These are phyloP conservation scores for Apteryx mantelli DNA, from an alignment of 2,113 vertebrate genomes.

Conservation along the genomic window DNA sequence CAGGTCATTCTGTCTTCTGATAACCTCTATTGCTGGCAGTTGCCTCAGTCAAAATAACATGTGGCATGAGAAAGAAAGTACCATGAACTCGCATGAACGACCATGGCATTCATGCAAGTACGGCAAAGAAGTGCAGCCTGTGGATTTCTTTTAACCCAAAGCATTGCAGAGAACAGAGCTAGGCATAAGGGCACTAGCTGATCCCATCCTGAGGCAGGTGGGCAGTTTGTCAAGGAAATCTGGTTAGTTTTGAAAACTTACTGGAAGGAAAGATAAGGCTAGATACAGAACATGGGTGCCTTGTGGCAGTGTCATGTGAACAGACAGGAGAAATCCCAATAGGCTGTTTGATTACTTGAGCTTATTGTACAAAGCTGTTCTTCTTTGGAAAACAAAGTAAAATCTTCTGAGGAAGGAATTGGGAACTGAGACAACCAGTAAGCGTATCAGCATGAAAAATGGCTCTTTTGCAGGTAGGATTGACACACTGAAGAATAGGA, in stretches of 20 bases:
- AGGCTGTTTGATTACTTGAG: background rate
- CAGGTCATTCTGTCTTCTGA: background rate
- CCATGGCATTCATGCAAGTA: background rate
- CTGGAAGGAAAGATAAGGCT: background rate
- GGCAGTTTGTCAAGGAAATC: background rate
- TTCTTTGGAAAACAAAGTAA: background rate
- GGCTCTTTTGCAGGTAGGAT: background rate
- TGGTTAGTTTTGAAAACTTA: background rate
- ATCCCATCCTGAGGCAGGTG: too few relatives aligned
- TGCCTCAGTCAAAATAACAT: background rate
- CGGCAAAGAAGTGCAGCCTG: background rate
- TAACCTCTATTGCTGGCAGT: background rate
- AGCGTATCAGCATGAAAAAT: background rate
- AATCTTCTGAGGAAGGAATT: background rate
- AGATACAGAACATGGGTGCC: background rate
- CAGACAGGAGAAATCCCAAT: background rate
- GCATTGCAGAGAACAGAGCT: background rate
- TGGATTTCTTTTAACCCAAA: background rate
- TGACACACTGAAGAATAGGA: rapidly evolving
- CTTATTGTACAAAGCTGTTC: background rate
- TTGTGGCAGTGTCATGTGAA: background rate
- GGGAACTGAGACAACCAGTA: background rate
- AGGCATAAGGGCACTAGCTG: background rate
- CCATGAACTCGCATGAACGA: background rate
- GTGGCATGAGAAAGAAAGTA: background rate